Conservation (phyloP, 2,113 vertebrate genomes). For the Lagopus leucura region DNA sequence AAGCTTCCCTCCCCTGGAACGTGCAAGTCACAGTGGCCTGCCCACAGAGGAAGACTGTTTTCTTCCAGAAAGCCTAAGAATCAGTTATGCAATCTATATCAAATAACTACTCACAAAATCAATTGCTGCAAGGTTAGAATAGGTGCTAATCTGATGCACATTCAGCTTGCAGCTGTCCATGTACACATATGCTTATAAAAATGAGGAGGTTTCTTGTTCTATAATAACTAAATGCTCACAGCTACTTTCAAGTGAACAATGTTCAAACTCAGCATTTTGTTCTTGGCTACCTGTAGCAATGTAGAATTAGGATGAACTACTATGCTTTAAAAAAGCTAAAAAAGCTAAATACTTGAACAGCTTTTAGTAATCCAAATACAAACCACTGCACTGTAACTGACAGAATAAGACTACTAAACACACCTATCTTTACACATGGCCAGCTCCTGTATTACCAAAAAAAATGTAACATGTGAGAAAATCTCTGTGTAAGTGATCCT, state of each 20-base stretch:
- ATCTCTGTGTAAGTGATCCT: background rate
- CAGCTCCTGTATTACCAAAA: background rate
- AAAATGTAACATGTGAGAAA: background rate
- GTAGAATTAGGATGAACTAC: background rate
- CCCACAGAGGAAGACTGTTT: background rate
- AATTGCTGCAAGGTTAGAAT: background rate
- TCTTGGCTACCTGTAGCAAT: background rate
- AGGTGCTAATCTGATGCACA: background rate
- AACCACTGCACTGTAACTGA: background rate
- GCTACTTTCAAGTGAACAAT: background rate
- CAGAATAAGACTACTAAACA: background rate
- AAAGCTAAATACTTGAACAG: background rate
- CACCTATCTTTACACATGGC: background rate
- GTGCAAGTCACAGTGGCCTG: background rate
- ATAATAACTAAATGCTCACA: background rate
- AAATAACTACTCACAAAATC: background rate
- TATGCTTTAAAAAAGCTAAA: background rate
- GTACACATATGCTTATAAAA: background rate
- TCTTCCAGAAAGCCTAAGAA: background rate
- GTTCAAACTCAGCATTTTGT: background rate
- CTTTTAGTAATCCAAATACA: background rate
- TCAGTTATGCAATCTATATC: background rate
- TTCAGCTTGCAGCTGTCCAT: background rate
- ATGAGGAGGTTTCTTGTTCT: background rate
- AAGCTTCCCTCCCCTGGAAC: background rate